phyloP scores from a whole-genome alignment of 2,113 vertebrate species.

The Spea bombifrons region DNA sequence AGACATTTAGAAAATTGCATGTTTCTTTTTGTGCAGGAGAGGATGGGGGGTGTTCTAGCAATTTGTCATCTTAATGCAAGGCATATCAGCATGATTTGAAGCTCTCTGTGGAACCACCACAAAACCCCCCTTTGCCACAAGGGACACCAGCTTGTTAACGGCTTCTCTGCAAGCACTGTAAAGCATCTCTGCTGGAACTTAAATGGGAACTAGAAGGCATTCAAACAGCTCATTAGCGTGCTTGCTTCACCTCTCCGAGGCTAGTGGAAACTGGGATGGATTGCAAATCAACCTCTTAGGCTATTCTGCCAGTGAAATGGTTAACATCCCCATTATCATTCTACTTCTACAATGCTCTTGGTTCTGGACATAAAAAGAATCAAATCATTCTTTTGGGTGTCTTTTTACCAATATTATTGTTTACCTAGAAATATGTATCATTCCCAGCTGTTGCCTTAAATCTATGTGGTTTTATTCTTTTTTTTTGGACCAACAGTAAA shows the following conservation, averaged over 20 bases:
- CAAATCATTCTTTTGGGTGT: no score
- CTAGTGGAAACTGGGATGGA: constrained; percentile 4
- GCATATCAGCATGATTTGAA: constrained; percentile 27
- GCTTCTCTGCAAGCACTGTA: constrained; percentile 15
- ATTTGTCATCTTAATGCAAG: constrained; percentile 25
- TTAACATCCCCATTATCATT: background rate
- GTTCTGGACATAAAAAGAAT: no score
- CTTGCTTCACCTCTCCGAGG: constrained; percentile 6
- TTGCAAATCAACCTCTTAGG: background rate
- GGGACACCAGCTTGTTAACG: constrained; percentile 49
- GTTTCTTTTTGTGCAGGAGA: constrained; percentile 12
- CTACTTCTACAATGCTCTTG: no score
- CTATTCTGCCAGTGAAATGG: background rate
- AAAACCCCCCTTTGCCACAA: constrained; percentile 31
- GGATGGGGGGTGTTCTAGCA: constrained; percentile 8
- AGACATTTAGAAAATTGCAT: constrained; percentile 45
- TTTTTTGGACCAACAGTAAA: background rate
- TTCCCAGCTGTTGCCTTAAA: no score
- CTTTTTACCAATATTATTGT: no score
- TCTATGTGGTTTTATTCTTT: background rate
- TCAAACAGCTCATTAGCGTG: constrained; percentile 35
- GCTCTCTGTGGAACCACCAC: constrained; percentile 18
- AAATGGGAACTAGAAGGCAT: constrained; percentile 23
- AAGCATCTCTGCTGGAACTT: constrained; percentile 29
- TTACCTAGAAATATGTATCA: no score